Base-by-base conservation (phyloP, 2,888 invertebrate genomes). In the Rhyacophila evoluta region DNA sequence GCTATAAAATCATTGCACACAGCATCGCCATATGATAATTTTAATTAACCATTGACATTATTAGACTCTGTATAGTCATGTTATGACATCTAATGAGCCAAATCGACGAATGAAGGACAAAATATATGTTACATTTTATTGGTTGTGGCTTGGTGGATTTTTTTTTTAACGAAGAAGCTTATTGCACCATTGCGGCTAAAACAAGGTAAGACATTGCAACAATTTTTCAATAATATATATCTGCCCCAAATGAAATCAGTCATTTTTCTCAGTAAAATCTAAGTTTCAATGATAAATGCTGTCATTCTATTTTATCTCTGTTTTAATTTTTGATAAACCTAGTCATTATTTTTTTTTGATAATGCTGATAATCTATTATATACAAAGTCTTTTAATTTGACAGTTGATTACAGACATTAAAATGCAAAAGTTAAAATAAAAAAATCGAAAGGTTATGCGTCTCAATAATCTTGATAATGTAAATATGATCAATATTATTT, bases 1-100 rank as follows among this genome's bases (percentile, higher is more conserved):
- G 55, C 55, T 15, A 15, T 39, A 10, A 39, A 12, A 39, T 39
- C 12, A 39, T 39, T 15, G 15, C 39, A 15, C 39, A 39, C n/a
- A n/a, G 55, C 55, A 55, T 55, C 55, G 55, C 19, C 55, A 12
- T 55, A 19, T 55, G 55, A 19, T 55, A 55, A 25, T 55, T 55
- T 25, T n/a, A n/a, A n/a, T n/a, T n/a, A n/a, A n/a, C n/a, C n/a
- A n/a, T n/a, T n/a, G n/a, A n/a, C n/a, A n/a, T n/a, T n/a, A n/a
- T n/a, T n/a, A n/a, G n/a, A n/a, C n/a, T n/a, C n/a, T n/a, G n/a
- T 55, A 55, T 19, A 5, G 6, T 33, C 6, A 33, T 33, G 6
- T 4, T 33, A 33, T 33, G 29, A 33, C 2, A 33, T 6, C 29
- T 55, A 55, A 15, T 25, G 55, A 55, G 55, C 55, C 55, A 19